These are phyloP conservation scores for Athrips mouffetella DNA, from an alignment of 2,888 invertebrate genomes.

Conservation along the genomic window DNA sequence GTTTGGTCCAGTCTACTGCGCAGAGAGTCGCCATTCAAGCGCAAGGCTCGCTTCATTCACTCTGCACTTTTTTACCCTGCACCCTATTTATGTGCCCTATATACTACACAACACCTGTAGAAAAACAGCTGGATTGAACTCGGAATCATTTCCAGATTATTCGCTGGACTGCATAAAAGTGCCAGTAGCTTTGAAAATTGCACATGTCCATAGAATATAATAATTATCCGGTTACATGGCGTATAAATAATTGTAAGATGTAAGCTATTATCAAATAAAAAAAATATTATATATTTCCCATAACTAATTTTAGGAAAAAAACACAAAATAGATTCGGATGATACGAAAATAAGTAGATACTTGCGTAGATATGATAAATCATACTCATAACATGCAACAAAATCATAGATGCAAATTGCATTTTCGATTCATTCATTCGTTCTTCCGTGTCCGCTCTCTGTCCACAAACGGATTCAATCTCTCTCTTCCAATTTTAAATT, in stretches of 20 bases:
- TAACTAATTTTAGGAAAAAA: too few species aligned
- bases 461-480: slow-evolving; percentile 28
- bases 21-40: slow-evolving; percentile 13
- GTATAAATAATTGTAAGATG: too few species aligned
- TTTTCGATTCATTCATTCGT: slow-evolving; percentile 24
- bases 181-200: not conserved
- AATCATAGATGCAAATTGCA: not conserved
- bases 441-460: slow-evolving; percentile 29
- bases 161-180: slow-evolving; percentile 6
- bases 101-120: not conserved
- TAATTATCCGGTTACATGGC: not conserved
- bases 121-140: slow-evolving; percentile 1
- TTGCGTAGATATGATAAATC: too few species aligned
- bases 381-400: too few species aligned
- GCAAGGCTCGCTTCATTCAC: slow-evolving; percentile 1
- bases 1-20: slow-evolving; percentile 15
- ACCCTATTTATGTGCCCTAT: not conserved
- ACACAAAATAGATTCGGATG: too few species aligned
- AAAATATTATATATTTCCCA: too few species aligned
- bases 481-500: slow-evolving; percentile 24
- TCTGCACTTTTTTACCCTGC: slow-evolving; percentile 14
- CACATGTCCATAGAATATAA: not conserved
- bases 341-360: too few species aligned
- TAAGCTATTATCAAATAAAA: not conserved
- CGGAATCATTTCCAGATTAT: slow-evolving; percentile 11